Conservation (phyloP, 1,140 invertebrate genomes). For the Probaryconus sp. region DNA sequence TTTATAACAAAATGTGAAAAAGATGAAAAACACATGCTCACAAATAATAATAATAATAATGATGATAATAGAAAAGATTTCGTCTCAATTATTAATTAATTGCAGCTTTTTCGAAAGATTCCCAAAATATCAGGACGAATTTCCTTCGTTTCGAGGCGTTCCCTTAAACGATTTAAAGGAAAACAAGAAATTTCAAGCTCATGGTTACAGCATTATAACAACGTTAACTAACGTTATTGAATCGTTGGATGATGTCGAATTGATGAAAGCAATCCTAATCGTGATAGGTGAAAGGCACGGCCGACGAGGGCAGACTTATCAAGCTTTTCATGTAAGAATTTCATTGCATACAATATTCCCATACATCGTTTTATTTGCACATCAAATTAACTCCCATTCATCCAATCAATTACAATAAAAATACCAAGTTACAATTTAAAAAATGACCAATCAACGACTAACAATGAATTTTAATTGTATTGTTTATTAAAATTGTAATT, state of each 20-base stretch:
- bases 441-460: conserved; percentile 2
- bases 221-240: conserved; percentile 48
- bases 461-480: not conserved
- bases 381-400: conserved; percentile 4
- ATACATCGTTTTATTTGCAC: conserved; percentile 2
- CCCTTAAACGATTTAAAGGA: conserved; percentile 24
- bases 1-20: too few relatives aligned
- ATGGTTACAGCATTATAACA: conserved; percentile 45
- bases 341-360: not conserved
- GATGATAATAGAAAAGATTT: too few relatives aligned
- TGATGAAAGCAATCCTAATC: conserved; percentile 40
- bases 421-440: conserved; percentile 9
- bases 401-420: conserved; percentile 10
- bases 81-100: conserved; percentile 8
- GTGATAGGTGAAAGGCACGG: conserved; percentile 51
- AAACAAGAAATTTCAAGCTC: conserved; percentile 51
- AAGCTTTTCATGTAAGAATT: conserved; percentile 51
- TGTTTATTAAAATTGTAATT: too few relatives aligned
- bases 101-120: conserved; percentile 51
- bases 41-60: too few relatives aligned
- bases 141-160: conserved; percentile 23
- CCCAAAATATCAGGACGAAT: conserved; percentile 55
- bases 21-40: too few relatives aligned
- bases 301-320: conserved; percentile 19
- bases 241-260: conserved; percentile 52